Evolutionary conservation across 2,797 vertebrate genomes (phyloP).

Genomic region (Pantherophis alleghaniensis): DNA sequence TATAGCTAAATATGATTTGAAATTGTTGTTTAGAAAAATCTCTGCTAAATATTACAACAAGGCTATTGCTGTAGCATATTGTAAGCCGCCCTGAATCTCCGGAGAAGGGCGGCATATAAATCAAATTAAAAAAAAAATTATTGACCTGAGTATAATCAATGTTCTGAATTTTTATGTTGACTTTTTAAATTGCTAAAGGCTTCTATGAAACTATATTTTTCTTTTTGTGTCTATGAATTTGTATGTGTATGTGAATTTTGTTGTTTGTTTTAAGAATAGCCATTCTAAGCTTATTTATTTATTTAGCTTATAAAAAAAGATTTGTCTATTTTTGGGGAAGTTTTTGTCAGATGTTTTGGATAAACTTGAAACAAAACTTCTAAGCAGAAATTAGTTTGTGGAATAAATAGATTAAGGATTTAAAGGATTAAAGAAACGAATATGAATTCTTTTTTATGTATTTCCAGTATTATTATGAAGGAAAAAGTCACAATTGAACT

Average conservation of each 20-base stretch:
- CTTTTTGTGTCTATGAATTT: neutral
- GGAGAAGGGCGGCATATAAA: too few relatives aligned
- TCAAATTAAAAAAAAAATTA: too few relatives aligned
- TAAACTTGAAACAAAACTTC: neutral
- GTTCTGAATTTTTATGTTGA: conserved; percentile 16
- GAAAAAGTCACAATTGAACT: neutral
- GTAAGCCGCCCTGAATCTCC: too few relatives aligned
- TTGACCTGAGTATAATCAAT: conserved; percentile 15
- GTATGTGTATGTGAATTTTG: neutral
- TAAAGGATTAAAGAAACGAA: neutral
- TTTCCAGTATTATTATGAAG: neutral
- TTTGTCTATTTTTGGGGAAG: neutral
- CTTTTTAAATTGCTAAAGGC: neutral
- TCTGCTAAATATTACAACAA: conserved; percentile 11
- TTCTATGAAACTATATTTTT: conserved; percentile 16
- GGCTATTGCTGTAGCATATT: too few relatives aligned
- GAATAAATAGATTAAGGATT: neutral
- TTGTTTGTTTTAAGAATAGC: neutral
- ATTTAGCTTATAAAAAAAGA: neutral
- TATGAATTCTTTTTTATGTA: neutral
- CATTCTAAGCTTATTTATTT: neutral
- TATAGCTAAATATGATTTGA: conserved; percentile 55
- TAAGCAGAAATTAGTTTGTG: neutral
- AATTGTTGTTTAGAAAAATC: conserved; percentile 37
- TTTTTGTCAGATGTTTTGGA: neutral